Evolutionary conservation across 2,113 vertebrate species (phyloP), one percentile per base, ranked within the genome.

Genomic region (Labrus mixtus): DNA sequence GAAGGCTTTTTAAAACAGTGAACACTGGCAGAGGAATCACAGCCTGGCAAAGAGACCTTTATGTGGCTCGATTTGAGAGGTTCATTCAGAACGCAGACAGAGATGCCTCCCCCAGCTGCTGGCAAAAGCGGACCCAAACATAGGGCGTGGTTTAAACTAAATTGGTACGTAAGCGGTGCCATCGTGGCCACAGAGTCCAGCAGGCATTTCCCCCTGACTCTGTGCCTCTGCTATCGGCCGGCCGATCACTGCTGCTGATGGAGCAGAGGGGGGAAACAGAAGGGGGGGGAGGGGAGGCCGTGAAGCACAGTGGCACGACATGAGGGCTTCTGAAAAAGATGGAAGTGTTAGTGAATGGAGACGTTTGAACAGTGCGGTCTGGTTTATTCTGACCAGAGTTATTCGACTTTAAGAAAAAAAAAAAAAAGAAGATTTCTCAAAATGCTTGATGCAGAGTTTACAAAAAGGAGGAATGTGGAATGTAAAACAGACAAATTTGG

Each of bases 271-370:
- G 59, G 20, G 41, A 8, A 17, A 60, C 22, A 23, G 51, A 41
- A n/a, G n/a, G n/a, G n/a, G 41, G 66, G 64, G 11, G 39, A 39
- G 16, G 43, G 45, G 55, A 4, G 29, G 56, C 29, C 36, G 25
- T 55, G 55, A 10, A 6, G 46, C 63, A 2, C 36, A 1, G 29
- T 64, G 64, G 69, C 81, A 74, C 70, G 70, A 65, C 70, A 79
- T 83, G 81, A 75, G 76, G 81, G 76, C 60, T 55, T 37, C n/a
- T n/a, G n/a, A n/a, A 37, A 37, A 16, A 41, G 55, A 56, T n/a
- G 9, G 23, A 5, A 13, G 8, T n/a, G 55, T 46, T 22, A 41
- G 60, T 51, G 59, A 69, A 58, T 16, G 58, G 73, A 41, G 29
- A 15, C 16, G 2, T 37, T n/a, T 23, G 37, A 59, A 19, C 50